Evolutionary conservation across 2,797 vertebrate species (phyloP).

Genomic region (Bradypodion pumilum): DNA sequence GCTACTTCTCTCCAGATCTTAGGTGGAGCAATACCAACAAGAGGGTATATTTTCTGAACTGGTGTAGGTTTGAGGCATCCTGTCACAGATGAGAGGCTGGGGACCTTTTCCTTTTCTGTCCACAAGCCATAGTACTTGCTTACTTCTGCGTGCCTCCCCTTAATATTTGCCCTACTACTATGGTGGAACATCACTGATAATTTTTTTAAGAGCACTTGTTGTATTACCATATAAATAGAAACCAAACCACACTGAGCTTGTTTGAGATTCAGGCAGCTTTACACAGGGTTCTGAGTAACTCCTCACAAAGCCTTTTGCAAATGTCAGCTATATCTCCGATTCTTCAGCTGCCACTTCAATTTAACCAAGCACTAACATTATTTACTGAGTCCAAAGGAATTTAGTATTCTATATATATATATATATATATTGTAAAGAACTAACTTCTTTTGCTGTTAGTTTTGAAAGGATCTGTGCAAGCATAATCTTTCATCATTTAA

Average conservation of each 20-base stretch:
- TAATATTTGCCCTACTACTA: neutral
- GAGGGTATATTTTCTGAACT: too few species aligned
- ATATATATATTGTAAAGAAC: neutral
- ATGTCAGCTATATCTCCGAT: neutral
- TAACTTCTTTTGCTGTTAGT: neutral
- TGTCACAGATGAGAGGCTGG: neutral
- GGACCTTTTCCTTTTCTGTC: neutral
- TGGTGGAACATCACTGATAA: neutral
- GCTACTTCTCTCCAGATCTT: too few species aligned
- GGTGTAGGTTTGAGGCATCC: too few species aligned
- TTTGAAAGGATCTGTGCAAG: neutral
- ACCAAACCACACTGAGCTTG: neutral
- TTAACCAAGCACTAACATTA: neutral
- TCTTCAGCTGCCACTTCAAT: neutral
- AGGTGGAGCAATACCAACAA: too few species aligned
- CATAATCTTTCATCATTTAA: neutral
- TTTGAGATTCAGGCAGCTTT: neutral
- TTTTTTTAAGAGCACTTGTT: neutral
- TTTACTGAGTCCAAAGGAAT: neutral
- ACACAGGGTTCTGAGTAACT: neutral
- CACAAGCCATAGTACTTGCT: neutral
- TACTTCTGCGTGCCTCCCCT: neutral
- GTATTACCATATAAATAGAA: slow-evolving; percentile 7
- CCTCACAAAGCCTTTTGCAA: neutral
- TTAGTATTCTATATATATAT: too few species aligned